phyloP scores from a whole-genome alignment of 2,888 invertebrate genomes.

The Linnaemya vulpina region DNA sequence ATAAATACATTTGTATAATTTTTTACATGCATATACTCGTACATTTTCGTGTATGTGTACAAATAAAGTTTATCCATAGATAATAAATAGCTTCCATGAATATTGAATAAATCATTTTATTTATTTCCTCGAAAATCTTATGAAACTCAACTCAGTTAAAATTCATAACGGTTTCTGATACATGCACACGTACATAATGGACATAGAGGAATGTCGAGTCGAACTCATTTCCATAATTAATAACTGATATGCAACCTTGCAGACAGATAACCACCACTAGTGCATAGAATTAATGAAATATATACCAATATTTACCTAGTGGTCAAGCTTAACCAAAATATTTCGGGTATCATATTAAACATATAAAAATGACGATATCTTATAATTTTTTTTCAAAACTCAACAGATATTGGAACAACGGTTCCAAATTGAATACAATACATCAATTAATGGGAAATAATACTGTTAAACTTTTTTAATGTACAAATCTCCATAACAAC shows the following conservation, averaged over 20 bases:
- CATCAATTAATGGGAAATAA: not conserved
- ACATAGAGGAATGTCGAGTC: not conserved
- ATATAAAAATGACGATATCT: not conserved
- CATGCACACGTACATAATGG: not conserved
- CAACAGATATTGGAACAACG: not conserved
- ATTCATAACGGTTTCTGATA: not conserved
- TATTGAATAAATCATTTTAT: not conserved
- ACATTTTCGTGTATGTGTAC: too few relatives aligned
- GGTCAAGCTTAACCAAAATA: not conserved
- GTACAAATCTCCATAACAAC: not conserved
- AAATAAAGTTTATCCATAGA: too few relatives aligned
- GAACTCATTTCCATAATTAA: conserved; percentile 5
- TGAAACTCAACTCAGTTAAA: not conserved
- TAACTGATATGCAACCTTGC: not conserved
- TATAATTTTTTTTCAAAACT: not conserved
- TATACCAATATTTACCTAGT: not conserved
- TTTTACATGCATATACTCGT: not conserved
- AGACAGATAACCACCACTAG: not conserved
- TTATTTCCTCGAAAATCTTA: not conserved
- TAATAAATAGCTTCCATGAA: too few relatives aligned
- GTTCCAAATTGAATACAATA: not conserved
- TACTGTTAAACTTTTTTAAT: not conserved
- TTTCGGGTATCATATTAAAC: not conserved
- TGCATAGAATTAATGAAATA: not conserved
- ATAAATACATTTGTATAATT: not conserved